Conservation (phyloP, 2,888 invertebrate genomes). For the Balanococcus diminutus region DNA sequence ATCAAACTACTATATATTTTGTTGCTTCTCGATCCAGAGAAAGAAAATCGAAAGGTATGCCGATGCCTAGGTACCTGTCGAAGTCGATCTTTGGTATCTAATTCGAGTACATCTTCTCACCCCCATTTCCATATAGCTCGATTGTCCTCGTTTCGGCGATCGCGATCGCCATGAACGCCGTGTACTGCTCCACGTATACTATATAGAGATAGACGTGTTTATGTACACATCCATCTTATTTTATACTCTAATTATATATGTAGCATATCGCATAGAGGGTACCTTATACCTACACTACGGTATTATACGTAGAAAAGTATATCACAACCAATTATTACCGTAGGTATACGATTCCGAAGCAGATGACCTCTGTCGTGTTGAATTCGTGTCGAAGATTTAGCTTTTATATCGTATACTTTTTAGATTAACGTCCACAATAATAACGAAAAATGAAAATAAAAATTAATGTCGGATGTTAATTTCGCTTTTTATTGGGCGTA, state of each 20-base stretch:
- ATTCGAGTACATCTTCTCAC: background rate
- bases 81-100: background rate
- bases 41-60: background rate
- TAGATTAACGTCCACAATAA: conserved; percentile 45
- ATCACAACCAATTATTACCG: conserved; percentile 32
- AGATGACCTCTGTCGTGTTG: conserved; percentile 28
- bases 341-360: background rate
- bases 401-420: conserved; percentile 24
- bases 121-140: background rate
- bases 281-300: background rate
- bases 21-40: background rate
- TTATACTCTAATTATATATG: conserved; percentile 9
- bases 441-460: conserved; percentile 51
- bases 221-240: background rate
- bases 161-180: background rate
- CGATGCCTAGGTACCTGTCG: too few species aligned
- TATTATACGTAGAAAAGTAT: background rate
- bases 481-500: conserved; percentile 51
- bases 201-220: background rate
- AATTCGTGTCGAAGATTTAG: conserved; percentile 32
- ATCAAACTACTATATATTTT: background rate
- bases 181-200: background rate
- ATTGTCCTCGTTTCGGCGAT: conserved; percentile 5
- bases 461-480: conserved; percentile 52
- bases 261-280: background rate